A percentile compares a stretch with the other conserved stretches of the same genome.
Evolutionary conservation across 2,888 invertebrate genomes (phyloP).

Genomic region (Andrena camellia): DNA sequence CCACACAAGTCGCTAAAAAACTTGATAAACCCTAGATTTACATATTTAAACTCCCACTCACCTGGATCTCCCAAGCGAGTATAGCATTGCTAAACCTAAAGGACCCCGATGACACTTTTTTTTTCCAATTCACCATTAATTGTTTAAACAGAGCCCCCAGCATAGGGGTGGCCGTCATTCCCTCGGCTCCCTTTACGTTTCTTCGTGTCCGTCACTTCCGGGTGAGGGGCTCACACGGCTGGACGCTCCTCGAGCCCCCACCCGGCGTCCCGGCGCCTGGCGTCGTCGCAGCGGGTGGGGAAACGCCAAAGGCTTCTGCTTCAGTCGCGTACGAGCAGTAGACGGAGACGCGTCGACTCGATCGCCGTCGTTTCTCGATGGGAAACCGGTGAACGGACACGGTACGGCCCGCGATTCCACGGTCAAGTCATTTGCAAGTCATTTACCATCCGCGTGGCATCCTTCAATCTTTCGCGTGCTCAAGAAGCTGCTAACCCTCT

Average conservation of each 20-base stretch:
- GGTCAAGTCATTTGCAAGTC: background rate
- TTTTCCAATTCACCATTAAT: background rate
- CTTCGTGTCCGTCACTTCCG: slow-evolving; percentile 39
- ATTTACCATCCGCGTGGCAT: background rate
- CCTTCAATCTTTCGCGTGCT: background rate
- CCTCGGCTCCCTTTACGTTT: slow-evolving; percentile 12
- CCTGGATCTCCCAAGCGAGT: no score
- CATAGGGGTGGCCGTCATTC: background rate
- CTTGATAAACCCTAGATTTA: no score
- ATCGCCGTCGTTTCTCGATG: slow-evolving; percentile 17
- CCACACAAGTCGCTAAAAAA: no score
- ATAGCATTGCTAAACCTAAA: no score
- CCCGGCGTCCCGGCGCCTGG: slow-evolving; percentile 17
- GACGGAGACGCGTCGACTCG: slow-evolving; percentile 72
- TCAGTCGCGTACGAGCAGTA: slow-evolving; percentile 68
- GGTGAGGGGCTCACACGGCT: slow-evolving; percentile 38
- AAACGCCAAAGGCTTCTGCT: slow-evolving; percentile 42
- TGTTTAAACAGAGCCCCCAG: slow-evolving; percentile 5
- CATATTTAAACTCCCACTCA: no score
- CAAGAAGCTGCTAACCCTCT: background rate
- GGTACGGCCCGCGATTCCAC: slow-evolving; percentile 22
- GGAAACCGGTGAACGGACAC: slow-evolving; percentile 32
- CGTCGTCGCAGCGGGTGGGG: slow-evolving; percentile 29
- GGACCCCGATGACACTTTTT: no score
- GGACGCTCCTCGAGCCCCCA: slow-evolving; percentile 25